Evolutionary conservation across 92 coral and sea anemone genomes (phyloP).

Genomic region (Siderastrea siderea): DNA sequence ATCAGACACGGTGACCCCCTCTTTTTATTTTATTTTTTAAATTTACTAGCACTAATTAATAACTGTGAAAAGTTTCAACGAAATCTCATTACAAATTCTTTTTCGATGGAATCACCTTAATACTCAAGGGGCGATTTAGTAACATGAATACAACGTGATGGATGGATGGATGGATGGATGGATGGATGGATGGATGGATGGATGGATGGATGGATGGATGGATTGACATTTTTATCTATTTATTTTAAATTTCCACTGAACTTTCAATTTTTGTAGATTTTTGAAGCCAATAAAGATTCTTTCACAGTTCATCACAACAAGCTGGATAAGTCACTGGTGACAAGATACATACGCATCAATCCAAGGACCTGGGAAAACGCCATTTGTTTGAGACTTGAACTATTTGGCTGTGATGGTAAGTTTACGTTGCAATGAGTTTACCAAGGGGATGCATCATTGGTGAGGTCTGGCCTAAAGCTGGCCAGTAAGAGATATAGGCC

Average conservation of each 20-base stretch:
- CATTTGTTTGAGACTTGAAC: conserved; percentile 83
- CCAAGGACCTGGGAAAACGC: conserved; percentile 92
- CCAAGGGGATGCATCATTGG: background rate
- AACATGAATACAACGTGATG: no score
- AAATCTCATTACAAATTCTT: no score
- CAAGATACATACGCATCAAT: conserved; percentile 86
- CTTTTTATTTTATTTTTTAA: no score
- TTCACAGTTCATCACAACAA: conserved; percentile 88
- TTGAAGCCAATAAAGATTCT: conserved; percentile 83
- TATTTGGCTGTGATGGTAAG: conserved; percentile 93
- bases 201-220: no score
- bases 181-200: no score
- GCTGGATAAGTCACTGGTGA: conserved; percentile 73
- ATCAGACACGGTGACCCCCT: no score
- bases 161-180: no score
- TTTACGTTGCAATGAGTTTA: background rate
- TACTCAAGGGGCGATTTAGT: background rate
- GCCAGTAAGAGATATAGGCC: background rate
- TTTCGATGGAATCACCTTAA: no score
- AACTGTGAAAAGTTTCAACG: no score
- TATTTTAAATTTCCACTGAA: background rate
- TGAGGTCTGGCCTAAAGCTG: no score
- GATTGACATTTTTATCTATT: background rate
- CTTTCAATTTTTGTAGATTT: conserved; percentile 41
- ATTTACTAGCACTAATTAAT: no score